Base-by-base conservation (phyloP, 1,140 invertebrate species). In the Cryptotermes secundus region DNA sequence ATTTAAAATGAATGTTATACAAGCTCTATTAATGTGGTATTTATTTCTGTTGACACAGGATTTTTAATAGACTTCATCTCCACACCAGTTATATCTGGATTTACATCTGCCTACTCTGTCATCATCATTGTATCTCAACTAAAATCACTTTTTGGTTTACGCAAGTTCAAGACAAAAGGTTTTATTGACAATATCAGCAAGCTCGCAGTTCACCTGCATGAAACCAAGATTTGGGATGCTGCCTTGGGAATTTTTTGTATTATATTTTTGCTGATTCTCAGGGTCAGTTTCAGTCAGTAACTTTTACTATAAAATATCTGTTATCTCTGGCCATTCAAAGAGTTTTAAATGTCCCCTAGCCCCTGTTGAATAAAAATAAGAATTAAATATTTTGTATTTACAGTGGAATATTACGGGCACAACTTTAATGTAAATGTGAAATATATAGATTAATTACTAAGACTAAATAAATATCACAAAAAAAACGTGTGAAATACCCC, bases 1-100 rank as follows among this genome's bases (percentile, higher is more conserved):
- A 4, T 38, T 38, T 38, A 49, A 49, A 49, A 49, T 49, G 45
- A 3, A 22, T 19, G 22, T 14, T 49, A 49, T 3, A 49, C 16
- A 19, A 12, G 22, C 3, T 4, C 16, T 22, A 19, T 49, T 49
- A 49, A 1, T 49, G 16, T 19, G 22, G 16, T 49, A 49, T 49
- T 49, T 49, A 31, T 86, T 86, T 85, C 86, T 86, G 83, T 86
- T 87, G 88, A 22, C 45, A 53, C 88, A 98, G 98, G 97, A 86
- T 98, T 98, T 88, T 89, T 99, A 82, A 96, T 99, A 65, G 96
- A 98, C 87, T 96, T 98, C 88, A 99, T 99, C 85, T 98, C 97
- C 0, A 91, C 95, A 81, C 95, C 97, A 14, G 97, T 99, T 14
- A 97, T 97, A 45, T 96, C 95, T 86, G 97, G 96, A 22, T 99